A percentile compares a stretch with the other conserved stretches of the same genome.
Conservation (phyloP, 1,140 invertebrate genomes). For the Cyclargus thomasi region DNA sequence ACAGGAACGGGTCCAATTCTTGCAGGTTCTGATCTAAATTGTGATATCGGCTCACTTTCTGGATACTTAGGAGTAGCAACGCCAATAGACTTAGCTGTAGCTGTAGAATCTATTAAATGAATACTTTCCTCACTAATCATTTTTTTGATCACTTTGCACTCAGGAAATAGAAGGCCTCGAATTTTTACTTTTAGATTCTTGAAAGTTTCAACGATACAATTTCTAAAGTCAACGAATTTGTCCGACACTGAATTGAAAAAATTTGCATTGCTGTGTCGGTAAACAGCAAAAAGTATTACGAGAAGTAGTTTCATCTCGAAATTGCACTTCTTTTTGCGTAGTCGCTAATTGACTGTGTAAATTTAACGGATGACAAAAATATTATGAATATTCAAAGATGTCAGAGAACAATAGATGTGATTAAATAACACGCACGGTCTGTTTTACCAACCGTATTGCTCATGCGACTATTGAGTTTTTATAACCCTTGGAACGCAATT, state of each 20-base stretch:
- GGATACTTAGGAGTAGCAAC: slow-evolving; percentile 19
- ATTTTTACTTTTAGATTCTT: slow-evolving; percentile 30
- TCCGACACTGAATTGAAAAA: slow-evolving; percentile 31
- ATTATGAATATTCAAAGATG: neutral
- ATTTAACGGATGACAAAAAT: neutral
- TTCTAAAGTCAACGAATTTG: slow-evolving; percentile 34
- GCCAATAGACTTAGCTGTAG: neutral
- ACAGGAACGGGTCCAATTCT: slow-evolving; percentile 43
- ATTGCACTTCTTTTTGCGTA: neutral
- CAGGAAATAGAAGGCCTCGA: slow-evolving; percentile 27
- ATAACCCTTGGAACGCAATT: neutral
- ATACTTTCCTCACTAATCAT: neutral
- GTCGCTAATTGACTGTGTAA: neutral
- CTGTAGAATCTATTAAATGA: neutral
- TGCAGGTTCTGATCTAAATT: slow-evolving; percentile 30
- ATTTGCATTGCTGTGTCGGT: slow-evolving; percentile 23
- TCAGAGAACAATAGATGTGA: neutral
- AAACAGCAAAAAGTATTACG: slow-evolving; percentile 24
- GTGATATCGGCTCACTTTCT: slow-evolving; percentile 26
- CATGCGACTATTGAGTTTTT: neutral
- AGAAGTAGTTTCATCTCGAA: slow-evolving; percentile 28
- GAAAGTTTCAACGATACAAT: slow-evolving; percentile 26
- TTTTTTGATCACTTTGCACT: slow-evolving; percentile 5
- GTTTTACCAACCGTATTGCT: neutral
- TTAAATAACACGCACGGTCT: neutral